A percentile compares a stretch with the other conserved stretches of the same genome.
These are phyloP conservation scores for Paedocypris sp. DNA, from an alignment of 2,113 vertebrate genomes.

Conservation along the genomic window DNA sequence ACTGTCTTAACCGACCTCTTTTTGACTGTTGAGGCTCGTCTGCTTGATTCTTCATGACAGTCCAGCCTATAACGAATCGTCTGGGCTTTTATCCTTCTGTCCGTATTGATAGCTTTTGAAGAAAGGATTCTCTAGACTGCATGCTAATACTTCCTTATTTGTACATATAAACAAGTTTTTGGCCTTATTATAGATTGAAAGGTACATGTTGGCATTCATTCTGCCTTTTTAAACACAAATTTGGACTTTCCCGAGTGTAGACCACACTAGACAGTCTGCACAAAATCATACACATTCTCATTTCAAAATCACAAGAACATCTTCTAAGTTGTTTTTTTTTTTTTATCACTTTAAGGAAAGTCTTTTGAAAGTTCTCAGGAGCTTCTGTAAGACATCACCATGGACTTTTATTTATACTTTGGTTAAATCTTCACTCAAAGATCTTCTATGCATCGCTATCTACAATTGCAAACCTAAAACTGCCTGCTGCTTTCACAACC, in stretches of 20 bases:
- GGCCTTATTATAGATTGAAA: constrained; percentile 3
- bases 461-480: constrained; percentile 8
- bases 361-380: too few relatives aligned
- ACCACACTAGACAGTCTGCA: too few relatives aligned
- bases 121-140: constrained; percentile 16
- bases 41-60: constrained; percentile 18
- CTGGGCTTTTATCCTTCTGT: neutral
- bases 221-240: too few relatives aligned
- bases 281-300: too few relatives aligned
- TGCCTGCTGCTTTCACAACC: constrained; percentile 13
- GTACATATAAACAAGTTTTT: constrained; percentile 5
- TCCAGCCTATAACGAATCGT: neutral
- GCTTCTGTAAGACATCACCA: constrained; percentile 4
- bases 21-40: constrained; percentile 4
- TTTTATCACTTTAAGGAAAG: neutral
- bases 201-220: neutral
- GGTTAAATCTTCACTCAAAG: neutral
- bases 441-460: constrained; percentile 4
- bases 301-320: too few relatives aligned
- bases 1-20: constrained; percentile 28
- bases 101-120: constrained; percentile 10
- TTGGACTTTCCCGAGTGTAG: too few relatives aligned
- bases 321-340: too few relatives aligned
- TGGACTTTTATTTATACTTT: neutral
- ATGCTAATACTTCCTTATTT: constrained; percentile 21